Evolutionary conservation across 2,797 vertebrate species (phyloP).

Genomic region (Scomberomorus guttatus): DNA sequence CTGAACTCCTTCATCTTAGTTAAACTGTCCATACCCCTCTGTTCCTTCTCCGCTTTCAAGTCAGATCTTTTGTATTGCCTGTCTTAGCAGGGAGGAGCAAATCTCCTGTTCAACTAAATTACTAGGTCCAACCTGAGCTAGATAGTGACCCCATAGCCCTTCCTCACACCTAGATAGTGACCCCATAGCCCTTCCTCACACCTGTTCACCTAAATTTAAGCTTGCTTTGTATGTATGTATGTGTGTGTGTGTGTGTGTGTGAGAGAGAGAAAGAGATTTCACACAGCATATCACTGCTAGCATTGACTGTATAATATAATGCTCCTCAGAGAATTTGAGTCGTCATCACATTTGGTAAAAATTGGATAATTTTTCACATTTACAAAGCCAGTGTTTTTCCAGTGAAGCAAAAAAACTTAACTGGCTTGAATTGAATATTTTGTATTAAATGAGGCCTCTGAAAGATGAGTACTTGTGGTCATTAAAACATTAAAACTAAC

Average conservation of each 20-base stretch:
- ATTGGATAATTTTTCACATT: neutral
- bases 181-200: slow-evolving; percentile 84
- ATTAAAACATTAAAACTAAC: neutral
- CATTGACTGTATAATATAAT: slow-evolving; percentile 10
- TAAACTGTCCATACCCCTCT: slow-evolving; percentile 82
- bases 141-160: slow-evolving; percentile 87
- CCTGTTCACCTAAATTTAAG: slow-evolving; percentile 80
- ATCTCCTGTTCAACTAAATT: slow-evolving; percentile 85
- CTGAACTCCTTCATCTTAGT: slow-evolving; percentile 84
- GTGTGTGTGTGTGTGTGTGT: slow-evolving; percentile 12
- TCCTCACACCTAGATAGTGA: slow-evolving; percentile 87
- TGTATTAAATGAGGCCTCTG: neutral
- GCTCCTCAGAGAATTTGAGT: neutral
- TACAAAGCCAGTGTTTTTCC: neutral
- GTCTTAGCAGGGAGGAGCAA: slow-evolving; percentile 84
- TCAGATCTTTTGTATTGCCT: slow-evolving; percentile 82
- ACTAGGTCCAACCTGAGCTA: slow-evolving; percentile 84
- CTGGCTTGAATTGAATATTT: neutral
- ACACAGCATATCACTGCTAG: slow-evolving; percentile 27
- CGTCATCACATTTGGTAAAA: slow-evolving; percentile 1
- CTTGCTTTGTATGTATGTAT: slow-evolving; percentile 55
- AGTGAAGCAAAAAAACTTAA: neutral
- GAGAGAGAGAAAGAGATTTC: slow-evolving; percentile 41
- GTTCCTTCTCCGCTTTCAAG: slow-evolving; percentile 82
- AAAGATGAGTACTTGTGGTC: neutral